Evolutionary conservation across 2,888 invertebrate genomes (phyloP).

Genomic region (Pemphredon lugubris): DNA sequence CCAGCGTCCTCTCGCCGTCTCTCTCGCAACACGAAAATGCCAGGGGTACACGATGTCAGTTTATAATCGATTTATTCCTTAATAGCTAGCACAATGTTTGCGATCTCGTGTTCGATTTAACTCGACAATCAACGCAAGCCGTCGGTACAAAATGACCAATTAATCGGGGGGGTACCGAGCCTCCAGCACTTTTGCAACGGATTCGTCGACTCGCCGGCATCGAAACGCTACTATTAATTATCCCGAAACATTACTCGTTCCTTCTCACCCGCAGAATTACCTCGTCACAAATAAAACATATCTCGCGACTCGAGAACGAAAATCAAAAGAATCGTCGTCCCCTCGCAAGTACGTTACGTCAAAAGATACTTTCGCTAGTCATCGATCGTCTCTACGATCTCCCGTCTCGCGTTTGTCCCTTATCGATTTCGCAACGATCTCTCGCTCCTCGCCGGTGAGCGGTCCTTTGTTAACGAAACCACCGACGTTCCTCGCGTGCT

Average conservation of each 20-base stretch:
- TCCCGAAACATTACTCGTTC: neutral
- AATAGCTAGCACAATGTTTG: too few relatives aligned
- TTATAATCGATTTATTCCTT: too few relatives aligned
- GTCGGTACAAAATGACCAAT: constrained; percentile 9
- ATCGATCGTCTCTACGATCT: too few relatives aligned
- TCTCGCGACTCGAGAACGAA: too few relatives aligned
- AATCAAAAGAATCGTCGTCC: too few relatives aligned
- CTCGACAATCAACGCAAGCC: constrained; percentile 2
- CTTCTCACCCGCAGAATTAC: neutral
- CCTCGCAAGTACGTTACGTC: too few relatives aligned
- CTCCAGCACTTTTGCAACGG: neutral
- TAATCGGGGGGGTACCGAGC: constrained; percentile 5
- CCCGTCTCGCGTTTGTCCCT: neutral
- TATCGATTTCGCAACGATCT: constrained; percentile 35
- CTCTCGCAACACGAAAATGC: too few relatives aligned
- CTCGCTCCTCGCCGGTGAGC: constrained; percentile 64
- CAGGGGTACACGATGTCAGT: too few relatives aligned
- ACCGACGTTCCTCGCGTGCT: constrained; percentile 68
- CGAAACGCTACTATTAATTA: neutral
- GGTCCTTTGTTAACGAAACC: constrained; percentile 56
- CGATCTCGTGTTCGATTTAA: constrained; percentile 7
- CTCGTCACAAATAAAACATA: neutral
- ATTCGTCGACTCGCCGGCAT: neutral
- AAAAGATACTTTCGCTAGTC: too few relatives aligned
- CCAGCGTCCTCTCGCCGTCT: too few relatives aligned